Base-by-base conservation (phyloP, 2,797 vertebrate species). In the Manis javanica region DNA sequence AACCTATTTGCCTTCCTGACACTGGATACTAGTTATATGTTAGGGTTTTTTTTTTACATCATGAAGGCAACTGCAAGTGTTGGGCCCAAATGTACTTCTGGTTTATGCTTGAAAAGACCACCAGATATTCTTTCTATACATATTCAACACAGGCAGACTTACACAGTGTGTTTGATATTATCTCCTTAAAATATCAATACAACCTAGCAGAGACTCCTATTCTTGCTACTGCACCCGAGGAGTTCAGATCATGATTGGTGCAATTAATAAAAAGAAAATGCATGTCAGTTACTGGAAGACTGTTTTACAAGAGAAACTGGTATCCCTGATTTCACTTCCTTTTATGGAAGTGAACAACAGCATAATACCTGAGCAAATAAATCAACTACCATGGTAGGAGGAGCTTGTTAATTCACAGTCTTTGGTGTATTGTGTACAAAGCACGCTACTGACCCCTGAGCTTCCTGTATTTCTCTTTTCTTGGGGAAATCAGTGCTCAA, bases 301-400 rank as follows among this genome's bases (percentile, higher is more conserved):
- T 93, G 95, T 86, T 98, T 97, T 93, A 96, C 93, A 87, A 97
- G 97, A 98, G 97, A 97, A 95, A 97, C 97, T 96, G 97, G 91
- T 97, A 97, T 98, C 97, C 98, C 97, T 98, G 97, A 97, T 98
- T 95, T 97, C 94, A 97, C 85, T 94, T 97, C 96, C 64, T 96
- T 91, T 94, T 96, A 96, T 97, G 96, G 97, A 98, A 97, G 97
- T 98, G 96, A 93, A 96, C 92, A 94, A 98, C 97, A 97, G 96
- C 97, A 96, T 96, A 98, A 98, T 98, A 98, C 98, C 99, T 99
- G 98, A 99, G 99, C 98, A 98, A 99, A 98, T 96, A 98, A 98
- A 98, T 95, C 98, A 96, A 98, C 94, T 71, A 95, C 98, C 98
- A 96, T 34, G 90, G 98, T 97, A 98, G 90, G 86, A 98, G 98